These are phyloP conservation scores for Patella depressa DNA, from an alignment of 2,888 invertebrate species.

Conservation along the genomic window DNA sequence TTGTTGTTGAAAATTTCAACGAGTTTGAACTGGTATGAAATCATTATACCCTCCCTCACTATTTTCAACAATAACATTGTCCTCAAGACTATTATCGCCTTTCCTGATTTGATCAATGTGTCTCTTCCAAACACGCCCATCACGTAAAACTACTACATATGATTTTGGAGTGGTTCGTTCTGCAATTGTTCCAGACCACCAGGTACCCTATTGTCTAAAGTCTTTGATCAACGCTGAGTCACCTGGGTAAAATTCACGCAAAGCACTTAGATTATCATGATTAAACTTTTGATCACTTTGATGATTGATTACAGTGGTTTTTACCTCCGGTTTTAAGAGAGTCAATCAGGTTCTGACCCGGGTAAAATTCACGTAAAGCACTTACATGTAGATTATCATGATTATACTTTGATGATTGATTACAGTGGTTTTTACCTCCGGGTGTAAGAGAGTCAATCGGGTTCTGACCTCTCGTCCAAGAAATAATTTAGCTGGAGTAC, in stretches of 20 bases:
- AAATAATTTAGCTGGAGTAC: not conserved
- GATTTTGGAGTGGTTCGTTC: not conserved
- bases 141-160: not conserved
- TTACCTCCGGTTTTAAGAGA: no score
- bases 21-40: not conserved
- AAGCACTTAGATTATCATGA: no score
- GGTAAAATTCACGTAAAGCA: not conserved
- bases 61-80: not conserved
- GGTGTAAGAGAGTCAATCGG: not conserved
- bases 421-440: not conserved
- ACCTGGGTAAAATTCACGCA: no score
- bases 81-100: not conserved
- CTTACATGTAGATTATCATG: conserved; percentile 1
- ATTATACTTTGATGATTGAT: not conserved
- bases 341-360: no score
- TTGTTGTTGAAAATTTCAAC: not conserved
- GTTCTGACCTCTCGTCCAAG: not conserved
- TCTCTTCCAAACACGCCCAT: not conserved
- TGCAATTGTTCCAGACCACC: not conserved
- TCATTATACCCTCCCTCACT: not conserved
- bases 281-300: no score
- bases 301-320: no score
- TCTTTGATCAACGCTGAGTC: not conserved
- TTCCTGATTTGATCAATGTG: not conserved
- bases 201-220: not conserved